Conservation (phyloP, 1,140 invertebrate species). For the Diorhabda carinulata region DNA sequence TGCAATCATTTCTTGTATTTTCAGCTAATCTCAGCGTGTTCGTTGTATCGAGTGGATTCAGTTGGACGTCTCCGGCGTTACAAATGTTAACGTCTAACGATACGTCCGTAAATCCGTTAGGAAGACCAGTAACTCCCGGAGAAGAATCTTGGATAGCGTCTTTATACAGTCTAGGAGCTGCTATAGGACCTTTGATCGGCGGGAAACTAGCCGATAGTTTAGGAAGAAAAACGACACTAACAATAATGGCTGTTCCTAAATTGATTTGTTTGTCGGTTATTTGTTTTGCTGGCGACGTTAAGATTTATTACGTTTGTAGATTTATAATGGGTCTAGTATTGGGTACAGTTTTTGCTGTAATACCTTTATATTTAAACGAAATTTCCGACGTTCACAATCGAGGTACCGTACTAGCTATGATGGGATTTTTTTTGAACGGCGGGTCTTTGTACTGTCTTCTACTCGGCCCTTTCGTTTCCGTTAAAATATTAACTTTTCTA, state of each 20-base stretch:
- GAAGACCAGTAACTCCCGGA: conserved; percentile 13
- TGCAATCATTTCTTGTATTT: not conserved
- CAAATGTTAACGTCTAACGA: conserved; percentile 19
- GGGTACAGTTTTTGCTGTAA: conserved; percentile 49
- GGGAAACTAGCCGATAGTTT: conserved; percentile 19
- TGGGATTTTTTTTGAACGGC: conserved; percentile 31
- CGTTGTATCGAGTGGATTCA: conserved; percentile 22
- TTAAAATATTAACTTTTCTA: conserved; percentile 53
- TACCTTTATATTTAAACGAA: conserved; percentile 53
- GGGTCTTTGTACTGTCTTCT: conserved; percentile 49
- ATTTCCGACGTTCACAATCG: conserved; percentile 45
- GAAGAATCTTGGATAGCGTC: conserved; percentile 32
- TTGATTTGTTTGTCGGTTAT: conserved; percentile 21
- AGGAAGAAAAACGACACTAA: conserved; percentile 25
- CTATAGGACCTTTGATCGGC: conserved; percentile 21
- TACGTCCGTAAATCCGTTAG: conserved; percentile 24
- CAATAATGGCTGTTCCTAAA: conserved; percentile 24
- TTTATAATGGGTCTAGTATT: conserved; percentile 39
- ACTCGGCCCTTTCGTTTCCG: conserved; percentile 57
- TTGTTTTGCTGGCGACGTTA: conserved; percentile 21
- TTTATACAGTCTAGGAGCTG: conserved; percentile 27
- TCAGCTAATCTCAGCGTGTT: conserved; percentile 25
- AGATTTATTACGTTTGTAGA: conserved; percentile 24
- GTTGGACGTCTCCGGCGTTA: conserved; percentile 26
- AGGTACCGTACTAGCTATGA: conserved; percentile 30